Percentiles rank a stretch among this genome's conserved stretches.
phyloP scores from a whole-genome alignment of 2,113 vertebrate species.

The Phylloscopus trochiloides region DNA sequence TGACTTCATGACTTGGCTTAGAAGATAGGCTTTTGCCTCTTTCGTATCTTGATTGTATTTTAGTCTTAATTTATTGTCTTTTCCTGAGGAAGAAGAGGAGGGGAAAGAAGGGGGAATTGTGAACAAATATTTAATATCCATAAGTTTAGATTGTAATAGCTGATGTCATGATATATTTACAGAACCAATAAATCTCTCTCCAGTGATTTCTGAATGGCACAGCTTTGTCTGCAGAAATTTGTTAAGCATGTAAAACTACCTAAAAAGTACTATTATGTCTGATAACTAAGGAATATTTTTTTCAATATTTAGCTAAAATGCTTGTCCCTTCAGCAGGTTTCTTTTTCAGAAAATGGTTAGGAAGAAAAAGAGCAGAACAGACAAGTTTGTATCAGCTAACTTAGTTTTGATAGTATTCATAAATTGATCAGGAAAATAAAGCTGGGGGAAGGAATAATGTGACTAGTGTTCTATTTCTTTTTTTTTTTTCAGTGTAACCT shows the following conservation, averaged over 20 bases:
- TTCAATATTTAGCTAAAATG: neutral
- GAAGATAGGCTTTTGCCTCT: neutral
- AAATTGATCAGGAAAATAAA: neutral
- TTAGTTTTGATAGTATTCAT: neutral
- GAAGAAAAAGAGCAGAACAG: neutral
- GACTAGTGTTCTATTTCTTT: neutral
- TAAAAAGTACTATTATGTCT: neutral
- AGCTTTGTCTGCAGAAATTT: neutral
- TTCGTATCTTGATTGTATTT: neutral
- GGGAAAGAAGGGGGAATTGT: neutral
- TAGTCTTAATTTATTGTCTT: neutral
- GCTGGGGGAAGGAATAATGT: neutral
- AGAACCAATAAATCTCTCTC: neutral
- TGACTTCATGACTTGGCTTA: conserved; percentile 28
- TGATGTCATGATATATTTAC: neutral
- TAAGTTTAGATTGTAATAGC: neutral
- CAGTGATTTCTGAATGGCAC: neutral
- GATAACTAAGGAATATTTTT: neutral
- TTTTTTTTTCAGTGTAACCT: neutral
- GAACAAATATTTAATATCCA: neutral
- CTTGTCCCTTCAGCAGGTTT: neutral
- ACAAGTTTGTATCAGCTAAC: neutral
- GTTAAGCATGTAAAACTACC: neutral
- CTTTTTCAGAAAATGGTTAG: neutral
- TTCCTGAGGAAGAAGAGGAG: accelerated